phyloP scores from a whole-genome alignment of 1,140 invertebrate genomes.

The Drosophila rhopaloa region DNA sequence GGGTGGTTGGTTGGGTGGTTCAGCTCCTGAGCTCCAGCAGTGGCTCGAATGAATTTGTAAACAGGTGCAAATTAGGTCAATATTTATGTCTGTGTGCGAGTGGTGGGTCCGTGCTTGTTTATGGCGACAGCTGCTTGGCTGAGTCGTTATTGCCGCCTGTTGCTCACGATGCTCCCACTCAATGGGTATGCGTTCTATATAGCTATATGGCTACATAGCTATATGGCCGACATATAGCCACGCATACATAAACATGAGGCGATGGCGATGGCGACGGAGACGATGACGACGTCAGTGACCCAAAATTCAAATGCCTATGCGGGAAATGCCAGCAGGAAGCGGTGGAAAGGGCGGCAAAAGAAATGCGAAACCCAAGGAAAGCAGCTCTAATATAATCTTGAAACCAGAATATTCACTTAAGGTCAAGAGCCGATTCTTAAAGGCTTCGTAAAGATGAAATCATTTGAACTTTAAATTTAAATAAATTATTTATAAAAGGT shows the following conservation, averaged over 20 bases:
- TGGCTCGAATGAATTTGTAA: conserved; percentile 75
- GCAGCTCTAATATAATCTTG: conserved; percentile 9
- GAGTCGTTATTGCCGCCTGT: conserved; percentile 35
- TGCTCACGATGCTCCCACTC: conserved; percentile 12
- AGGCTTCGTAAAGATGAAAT: too few species aligned
- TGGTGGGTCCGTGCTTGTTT: conserved; percentile 36
- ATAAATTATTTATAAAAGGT: too few species aligned
- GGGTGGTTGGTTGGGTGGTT: conserved; percentile 6
- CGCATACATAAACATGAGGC: conserved; percentile 74
- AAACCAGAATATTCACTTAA: background rate
- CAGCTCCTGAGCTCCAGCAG: conserved; percentile 23
- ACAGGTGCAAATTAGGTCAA: conserved; percentile 81
- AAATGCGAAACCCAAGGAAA: conserved; percentile 15
- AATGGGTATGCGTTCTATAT: conserved; percentile 8
- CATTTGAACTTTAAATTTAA: background rate
- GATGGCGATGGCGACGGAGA: conserved; percentile 19
- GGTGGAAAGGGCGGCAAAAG: conserved; percentile 20
- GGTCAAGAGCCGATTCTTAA: background rate
- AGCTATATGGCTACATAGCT: conserved; percentile 4
- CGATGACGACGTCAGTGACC: conserved; percentile 67
- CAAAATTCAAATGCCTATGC: conserved; percentile 80
- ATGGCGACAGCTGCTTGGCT: conserved; percentile 43
- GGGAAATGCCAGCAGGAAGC: conserved; percentile 51
- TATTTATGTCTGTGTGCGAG: conserved; percentile 56
- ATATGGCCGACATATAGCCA: background rate